Percentiles rank a stretch among this genome's conserved stretches.
phyloP scores from a whole-genome alignment of 35 echinoderm and acorn worm genomes.

The Apostichopus japonicus region DNA sequence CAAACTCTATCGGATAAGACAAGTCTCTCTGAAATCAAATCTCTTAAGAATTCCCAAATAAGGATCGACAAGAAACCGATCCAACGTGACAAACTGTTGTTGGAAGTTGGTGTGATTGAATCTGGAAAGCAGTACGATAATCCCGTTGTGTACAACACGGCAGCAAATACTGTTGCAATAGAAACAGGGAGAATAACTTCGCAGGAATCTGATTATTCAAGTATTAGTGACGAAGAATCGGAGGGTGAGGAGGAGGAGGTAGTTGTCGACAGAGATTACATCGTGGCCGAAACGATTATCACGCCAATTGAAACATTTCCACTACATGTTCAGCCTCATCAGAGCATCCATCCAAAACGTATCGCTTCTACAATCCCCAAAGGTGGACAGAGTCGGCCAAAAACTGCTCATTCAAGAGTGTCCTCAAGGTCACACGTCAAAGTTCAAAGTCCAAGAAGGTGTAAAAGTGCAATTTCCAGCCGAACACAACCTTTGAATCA shows the following conservation, averaged over 20 bases:
- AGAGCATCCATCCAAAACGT: constrained; percentile 81
- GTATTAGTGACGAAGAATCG: background rate
- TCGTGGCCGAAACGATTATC: constrained; percentile 50
- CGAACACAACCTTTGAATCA: background rate
- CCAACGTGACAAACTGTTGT: constrained; percentile 69
- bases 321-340: constrained; percentile 47
- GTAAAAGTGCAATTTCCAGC: constrained; percentile 18
- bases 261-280: background rate
- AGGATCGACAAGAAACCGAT: constrained; percentile 61
- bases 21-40: constrained; percentile 77
- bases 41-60: constrained; percentile 72
- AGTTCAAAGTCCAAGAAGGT: constrained; percentile 5
- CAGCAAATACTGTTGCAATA: constrained; percentile 70
- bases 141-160: constrained; percentile 80
- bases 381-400: constrained; percentile 52
- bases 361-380: constrained; percentile 72
- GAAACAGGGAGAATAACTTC: constrained; percentile 19
- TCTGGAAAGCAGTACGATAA: constrained; percentile 65
- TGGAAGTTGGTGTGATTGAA: constrained; percentile 82
- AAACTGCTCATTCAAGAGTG: constrained; percentile 64
- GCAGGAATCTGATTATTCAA: constrained; percentile 2
- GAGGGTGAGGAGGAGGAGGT: background rate
- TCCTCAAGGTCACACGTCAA: constrained; percentile 15
- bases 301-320: constrained; percentile 35
- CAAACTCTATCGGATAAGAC: constrained; percentile 35